phyloP scores from a whole-genome alignment of 2,888 invertebrate genomes.

The Slavum lentiscoides region DNA sequence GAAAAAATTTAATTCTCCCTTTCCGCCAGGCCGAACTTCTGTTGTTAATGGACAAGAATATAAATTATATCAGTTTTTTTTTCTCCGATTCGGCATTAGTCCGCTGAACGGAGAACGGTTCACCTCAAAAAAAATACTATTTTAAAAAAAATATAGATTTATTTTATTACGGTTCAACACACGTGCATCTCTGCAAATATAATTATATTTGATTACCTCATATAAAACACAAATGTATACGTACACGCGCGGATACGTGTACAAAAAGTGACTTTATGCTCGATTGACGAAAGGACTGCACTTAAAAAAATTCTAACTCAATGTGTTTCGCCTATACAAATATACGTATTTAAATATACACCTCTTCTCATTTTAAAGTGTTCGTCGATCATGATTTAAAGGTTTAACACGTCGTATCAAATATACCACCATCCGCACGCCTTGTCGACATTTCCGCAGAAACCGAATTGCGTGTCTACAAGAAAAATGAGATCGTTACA shows the following conservation, averaged over 20 bases:
- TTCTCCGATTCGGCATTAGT: conserved; percentile 6
- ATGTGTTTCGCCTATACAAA: background rate
- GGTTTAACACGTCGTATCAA: background rate
- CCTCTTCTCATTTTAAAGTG: background rate
- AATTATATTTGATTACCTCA: conserved; percentile 37
- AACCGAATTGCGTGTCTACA: conserved; percentile 2
- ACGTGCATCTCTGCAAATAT: conserved; percentile 2
- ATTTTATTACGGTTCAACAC: conserved; percentile 21
- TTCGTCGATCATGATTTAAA: conserved; percentile 5
- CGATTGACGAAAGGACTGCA: background rate
- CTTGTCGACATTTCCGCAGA: background rate
- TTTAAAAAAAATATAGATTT: background rate
- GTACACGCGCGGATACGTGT: no score
- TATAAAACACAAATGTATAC: background rate
- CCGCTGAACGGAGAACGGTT: background rate
- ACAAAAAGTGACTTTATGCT: background rate
- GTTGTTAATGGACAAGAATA: conserved; percentile 50
- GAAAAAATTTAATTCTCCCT: conserved; percentile 32
- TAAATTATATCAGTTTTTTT: conserved; percentile 45
- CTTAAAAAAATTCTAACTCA: background rate
- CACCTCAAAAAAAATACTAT: background rate
- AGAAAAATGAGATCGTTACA: conserved; percentile 35
- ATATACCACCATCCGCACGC: background rate
- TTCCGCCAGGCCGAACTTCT: conserved; percentile 34
- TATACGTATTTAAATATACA: background rate